Percentiles rank a stretch among this genome's conserved stretches.
Evolutionary conservation across 2,797 vertebrate genomes (phyloP).

Genomic region (Pangasius sanitwongsei): DNA sequence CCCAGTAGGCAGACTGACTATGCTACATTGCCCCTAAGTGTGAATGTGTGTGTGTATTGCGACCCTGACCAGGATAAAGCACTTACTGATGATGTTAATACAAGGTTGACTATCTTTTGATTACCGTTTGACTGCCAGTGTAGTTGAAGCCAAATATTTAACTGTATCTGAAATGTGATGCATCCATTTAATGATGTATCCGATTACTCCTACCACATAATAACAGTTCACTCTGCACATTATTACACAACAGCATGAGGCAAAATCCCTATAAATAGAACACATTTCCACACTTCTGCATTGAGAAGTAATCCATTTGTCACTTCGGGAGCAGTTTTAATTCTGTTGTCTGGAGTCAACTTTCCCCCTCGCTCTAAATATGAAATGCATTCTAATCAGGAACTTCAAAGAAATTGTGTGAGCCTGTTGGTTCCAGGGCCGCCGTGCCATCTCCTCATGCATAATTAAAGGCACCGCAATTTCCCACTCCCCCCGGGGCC

Average conservation of each 20-base stretch:
- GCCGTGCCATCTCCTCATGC: slow-evolving; percentile 59
- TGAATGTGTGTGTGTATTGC: neutral
- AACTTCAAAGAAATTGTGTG: slow-evolving; percentile 62
- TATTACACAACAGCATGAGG: neutral
- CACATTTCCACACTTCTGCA: slow-evolving; percentile 31
- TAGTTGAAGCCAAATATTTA: neutral
- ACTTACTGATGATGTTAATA: neutral
- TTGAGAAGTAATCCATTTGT: slow-evolving; percentile 44
- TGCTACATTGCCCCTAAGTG: neutral
- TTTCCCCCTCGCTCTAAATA: slow-evolving; percentile 48
- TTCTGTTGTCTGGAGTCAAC: slow-evolving; percentile 46
- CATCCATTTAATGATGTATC: neutral
- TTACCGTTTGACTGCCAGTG: neutral
- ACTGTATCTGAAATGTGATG: neutral
- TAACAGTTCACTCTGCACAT: slow-evolving; percentile 6
- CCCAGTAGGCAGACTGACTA: neutral
- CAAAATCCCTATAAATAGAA: slow-evolving; percentile 13
- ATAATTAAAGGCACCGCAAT: slow-evolving; percentile 61
- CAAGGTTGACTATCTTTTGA: neutral
- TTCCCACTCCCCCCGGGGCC: slow-evolving; percentile 57
- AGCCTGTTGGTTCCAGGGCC: slow-evolving; percentile 61
- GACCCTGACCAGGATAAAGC: neutral
- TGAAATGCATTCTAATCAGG: slow-evolving; percentile 59
- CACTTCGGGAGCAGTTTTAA: slow-evolving; percentile 45
- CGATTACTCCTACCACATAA: neutral